phyloP scores from a whole-genome alignment of 2,113 vertebrate genomes.

The Poeciliopsis prolifica region DNA sequence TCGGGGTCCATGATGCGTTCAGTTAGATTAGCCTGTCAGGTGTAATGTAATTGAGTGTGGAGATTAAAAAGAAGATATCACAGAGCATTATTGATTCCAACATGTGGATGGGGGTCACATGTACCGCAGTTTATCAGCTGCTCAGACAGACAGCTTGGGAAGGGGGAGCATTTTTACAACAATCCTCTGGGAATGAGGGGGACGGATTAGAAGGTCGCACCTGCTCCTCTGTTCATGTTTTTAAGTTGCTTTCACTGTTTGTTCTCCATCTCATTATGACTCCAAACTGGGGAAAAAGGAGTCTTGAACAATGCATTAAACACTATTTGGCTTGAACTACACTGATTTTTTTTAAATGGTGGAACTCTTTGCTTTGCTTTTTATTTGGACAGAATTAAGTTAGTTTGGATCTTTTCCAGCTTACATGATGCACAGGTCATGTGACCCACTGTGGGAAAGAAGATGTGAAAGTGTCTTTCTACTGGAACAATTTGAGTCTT shows the following conservation, averaged over 20 bases:
- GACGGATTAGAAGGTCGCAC: constrained; percentile 40
- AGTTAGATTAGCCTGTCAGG: constrained; percentile 64
- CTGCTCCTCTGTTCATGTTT: constrained; percentile 44
- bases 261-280: constrained; percentile 16
- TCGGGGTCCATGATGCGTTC: constrained; percentile 43
- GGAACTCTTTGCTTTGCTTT: no score
- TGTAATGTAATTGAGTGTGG: constrained; percentile 63
- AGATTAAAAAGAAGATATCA: constrained; percentile 70
- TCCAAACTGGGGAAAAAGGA: not conserved
- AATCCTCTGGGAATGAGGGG: constrained; percentile 28
- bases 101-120: constrained; percentile 53
- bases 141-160: constrained; percentile 30
- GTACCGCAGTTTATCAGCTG: constrained; percentile 57
- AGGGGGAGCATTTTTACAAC: constrained; percentile 36
- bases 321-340: no score
- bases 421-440: no score
- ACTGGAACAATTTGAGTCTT: no score
- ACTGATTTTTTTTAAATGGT: no score
- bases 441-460: no score
- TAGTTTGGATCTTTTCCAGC: no score
- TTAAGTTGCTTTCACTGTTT: not conserved
- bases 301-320: no score
- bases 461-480: no score
- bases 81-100: constrained; percentile 67
- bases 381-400: no score